Evolutionary conservation across 2,888 invertebrate genomes (phyloP).

Genomic region (Drosophila multiciliata): DNA sequence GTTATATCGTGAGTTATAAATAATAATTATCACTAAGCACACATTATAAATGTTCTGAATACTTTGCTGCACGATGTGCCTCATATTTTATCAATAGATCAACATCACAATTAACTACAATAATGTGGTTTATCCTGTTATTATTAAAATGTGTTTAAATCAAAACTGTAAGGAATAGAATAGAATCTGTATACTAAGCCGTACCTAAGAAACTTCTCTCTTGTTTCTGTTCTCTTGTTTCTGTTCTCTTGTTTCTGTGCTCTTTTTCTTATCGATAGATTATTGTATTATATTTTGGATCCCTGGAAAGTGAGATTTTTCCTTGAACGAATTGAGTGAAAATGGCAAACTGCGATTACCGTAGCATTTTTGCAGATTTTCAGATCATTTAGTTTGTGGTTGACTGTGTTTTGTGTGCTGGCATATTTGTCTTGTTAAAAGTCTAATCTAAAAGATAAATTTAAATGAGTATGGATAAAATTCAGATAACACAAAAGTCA

Average conservation of each 20-base stretch:
- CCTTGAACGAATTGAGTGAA: not conserved
- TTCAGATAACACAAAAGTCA: not conserved
- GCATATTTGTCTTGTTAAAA: not conserved
- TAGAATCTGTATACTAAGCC: too few relatives aligned
- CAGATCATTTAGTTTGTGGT: not conserved
- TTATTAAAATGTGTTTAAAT: not conserved
- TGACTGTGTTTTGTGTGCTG: not conserved
- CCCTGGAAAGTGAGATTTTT: not conserved
- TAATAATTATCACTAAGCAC: not conserved
- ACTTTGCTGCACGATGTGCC: not conserved
- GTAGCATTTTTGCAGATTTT: constrained; percentile 12
- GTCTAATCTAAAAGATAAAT: not conserved
- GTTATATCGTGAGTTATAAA: not conserved
- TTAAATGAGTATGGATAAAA: not conserved
- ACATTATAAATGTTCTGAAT: not conserved
- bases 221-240: not conserved
- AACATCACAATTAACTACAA: not conserved
- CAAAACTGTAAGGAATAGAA: not conserved
- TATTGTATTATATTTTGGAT: not conserved
- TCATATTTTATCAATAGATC: not conserved
- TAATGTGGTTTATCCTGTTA: not conserved
- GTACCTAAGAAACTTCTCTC: too few relatives aligned
- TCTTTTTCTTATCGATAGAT: not conserved
- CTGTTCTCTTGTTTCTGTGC: not conserved
- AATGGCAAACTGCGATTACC: constrained; percentile 22